A percentile compares a stretch with the other conserved stretches of the same genome.
phyloP scores from a whole-genome alignment of 2,113 vertebrate species.

The Cryptoleucopteryx plumbea region DNA sequence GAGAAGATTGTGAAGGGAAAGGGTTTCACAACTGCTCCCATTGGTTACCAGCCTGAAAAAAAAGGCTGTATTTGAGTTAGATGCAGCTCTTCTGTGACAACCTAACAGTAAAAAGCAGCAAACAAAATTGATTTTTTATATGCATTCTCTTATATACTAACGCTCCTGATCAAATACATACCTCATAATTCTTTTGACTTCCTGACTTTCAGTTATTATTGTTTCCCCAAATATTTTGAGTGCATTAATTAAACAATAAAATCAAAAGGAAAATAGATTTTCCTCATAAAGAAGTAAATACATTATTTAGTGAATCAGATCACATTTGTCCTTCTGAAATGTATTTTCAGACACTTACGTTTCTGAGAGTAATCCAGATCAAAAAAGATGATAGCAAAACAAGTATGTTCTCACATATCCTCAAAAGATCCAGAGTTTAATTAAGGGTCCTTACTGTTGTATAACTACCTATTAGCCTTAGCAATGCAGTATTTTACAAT shows the following conservation, averaged over 20 bases:
- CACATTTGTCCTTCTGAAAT: not conserved
- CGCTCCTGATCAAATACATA: not conserved
- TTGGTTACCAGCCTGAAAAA: not conserved
- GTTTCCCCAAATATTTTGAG: not conserved
- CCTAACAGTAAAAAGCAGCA: not conserved
- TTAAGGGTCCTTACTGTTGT: not conserved
- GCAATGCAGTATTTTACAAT: not conserved
- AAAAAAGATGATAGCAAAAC: not conserved
- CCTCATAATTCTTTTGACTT: not conserved
- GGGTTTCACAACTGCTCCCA: not conserved
- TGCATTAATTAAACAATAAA: not conserved
- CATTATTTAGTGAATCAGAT: not conserved
- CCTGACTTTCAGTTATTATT: not conserved
- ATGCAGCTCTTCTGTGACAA: not conserved
- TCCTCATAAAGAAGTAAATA: not conserved
- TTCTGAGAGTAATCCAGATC: not conserved
- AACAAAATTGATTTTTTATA: slow-evolving; percentile 8
- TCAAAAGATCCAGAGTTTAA: not conserved
- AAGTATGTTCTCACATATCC: not conserved
- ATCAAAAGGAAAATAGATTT: not conserved
- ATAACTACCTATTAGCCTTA: not conserved
- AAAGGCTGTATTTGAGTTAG: not conserved
- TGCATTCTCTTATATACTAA: not conserved
- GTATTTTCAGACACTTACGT: not conserved
- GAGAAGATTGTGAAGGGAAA: not conserved